phyloP scores from a whole-genome alignment of 2,888 invertebrate species.

The Drosophila emarginata region DNA sequence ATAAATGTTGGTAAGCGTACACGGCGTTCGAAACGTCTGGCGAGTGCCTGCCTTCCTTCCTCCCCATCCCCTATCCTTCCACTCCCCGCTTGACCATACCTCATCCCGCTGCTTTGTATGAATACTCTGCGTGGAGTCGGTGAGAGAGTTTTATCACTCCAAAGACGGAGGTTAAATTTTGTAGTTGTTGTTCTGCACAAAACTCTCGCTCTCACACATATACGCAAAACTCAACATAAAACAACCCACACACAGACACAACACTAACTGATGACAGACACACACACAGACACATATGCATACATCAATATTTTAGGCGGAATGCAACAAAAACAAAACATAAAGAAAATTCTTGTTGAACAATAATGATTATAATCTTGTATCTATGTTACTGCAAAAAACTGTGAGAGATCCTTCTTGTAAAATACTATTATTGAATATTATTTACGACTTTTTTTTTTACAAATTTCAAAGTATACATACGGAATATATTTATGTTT shows the following conservation, averaged over 20 bases:
- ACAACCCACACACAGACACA: slow-evolving; percentile 18
- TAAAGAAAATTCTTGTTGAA: slow-evolving; percentile 70
- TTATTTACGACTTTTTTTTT: slow-evolving; percentile 65
- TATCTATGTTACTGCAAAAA: slow-evolving; percentile 64
- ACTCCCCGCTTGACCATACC: slow-evolving; percentile 16
- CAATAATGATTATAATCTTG: slow-evolving; percentile 60
- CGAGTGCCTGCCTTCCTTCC: slow-evolving; percentile 4
- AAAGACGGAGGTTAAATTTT: slow-evolving; percentile 71
- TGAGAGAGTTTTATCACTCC: slow-evolving; percentile 78
- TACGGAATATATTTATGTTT: slow-evolving; percentile 69
- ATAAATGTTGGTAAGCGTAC: slow-evolving; percentile 15
- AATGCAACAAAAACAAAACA: slow-evolving; percentile 32
- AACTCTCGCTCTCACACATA: slow-evolving; percentile 68
- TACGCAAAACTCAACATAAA: slow-evolving; percentile 39
- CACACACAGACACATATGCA: slow-evolving; percentile 30
- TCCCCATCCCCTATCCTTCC: background rate
- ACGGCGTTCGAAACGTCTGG: slow-evolving; percentile 62
- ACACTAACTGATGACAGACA: slow-evolving; percentile 19
- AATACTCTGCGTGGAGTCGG: slow-evolving; percentile 76
- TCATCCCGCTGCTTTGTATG: slow-evolving; percentile 54
- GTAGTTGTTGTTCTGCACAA: slow-evolving; percentile 79
- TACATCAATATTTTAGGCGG: slow-evolving; percentile 44
- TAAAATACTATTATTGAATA: slow-evolving; percentile 69
- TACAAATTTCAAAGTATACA: slow-evolving; percentile 61
- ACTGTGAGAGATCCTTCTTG: slow-evolving; percentile 57